Evolutionary conservation across 2,888 invertebrate genomes (phyloP).

Genomic region (Drepanosiphum platanoidis): DNA sequence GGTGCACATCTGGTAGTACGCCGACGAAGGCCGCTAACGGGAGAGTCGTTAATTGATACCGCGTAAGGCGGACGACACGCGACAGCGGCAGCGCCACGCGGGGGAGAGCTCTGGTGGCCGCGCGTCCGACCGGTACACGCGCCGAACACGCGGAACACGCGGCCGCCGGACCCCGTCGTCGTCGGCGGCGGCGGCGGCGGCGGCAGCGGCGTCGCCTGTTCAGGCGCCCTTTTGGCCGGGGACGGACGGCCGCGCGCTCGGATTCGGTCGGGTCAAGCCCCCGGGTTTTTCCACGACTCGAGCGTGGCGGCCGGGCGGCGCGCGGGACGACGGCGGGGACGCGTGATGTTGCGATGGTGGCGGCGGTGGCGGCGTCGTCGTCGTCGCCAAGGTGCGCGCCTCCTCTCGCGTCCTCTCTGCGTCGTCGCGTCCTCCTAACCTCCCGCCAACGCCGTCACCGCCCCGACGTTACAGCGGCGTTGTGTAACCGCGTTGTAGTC

Average conservation of each 20-base stretch:
- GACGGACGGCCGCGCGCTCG: slow-evolving; percentile 29
- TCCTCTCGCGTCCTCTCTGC: not conserved
- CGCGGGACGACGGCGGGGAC: not conserved
- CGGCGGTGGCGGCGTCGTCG: slow-evolving; percentile 8
- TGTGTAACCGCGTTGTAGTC: slow-evolving; percentile 52
- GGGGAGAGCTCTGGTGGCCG: not conserved
- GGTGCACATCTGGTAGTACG: too few relatives aligned
- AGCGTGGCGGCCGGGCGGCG: slow-evolving; percentile 5
- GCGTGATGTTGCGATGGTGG: not conserved
- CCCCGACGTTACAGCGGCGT: slow-evolving; percentile 12
- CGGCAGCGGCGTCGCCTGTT: too few relatives aligned
- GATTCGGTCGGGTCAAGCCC: slow-evolving; percentile 55
- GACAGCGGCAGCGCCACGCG: too few relatives aligned
- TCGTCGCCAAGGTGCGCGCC: slow-evolving; percentile 22
- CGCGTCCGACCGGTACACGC: not conserved
- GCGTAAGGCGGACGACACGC: too few relatives aligned
- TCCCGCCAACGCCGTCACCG: slow-evolving; percentile 17
- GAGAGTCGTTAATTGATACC: too few relatives aligned
- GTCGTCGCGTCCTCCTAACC: not conserved
- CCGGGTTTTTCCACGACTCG: slow-evolving; percentile 64
- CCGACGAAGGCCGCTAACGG: too few relatives aligned
- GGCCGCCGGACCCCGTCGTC: not conserved
- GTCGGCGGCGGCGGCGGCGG: too few relatives aligned
- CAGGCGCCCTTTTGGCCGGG: slow-evolving; percentile 53
- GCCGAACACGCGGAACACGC: not conserved